A percentile compares a stretch with the other conserved stretches of the same genome.
Conservation (phyloP, 2,888 invertebrate genomes). For the Euzetes globulus region DNA sequence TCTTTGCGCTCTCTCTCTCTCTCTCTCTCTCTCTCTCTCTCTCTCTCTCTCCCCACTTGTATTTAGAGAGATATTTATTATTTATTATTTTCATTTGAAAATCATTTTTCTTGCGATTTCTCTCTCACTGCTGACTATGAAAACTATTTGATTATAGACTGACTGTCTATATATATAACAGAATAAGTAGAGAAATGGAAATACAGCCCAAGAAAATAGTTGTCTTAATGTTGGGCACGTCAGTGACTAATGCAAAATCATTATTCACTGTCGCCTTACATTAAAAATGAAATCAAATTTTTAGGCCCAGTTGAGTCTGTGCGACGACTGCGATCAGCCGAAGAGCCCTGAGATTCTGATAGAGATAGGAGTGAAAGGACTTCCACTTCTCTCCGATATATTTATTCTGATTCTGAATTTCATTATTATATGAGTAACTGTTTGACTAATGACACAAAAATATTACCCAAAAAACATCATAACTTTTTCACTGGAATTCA, state of each 20-base stretch:
- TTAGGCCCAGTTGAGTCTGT: not conserved
- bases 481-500: no score
- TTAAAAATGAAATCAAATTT: not conserved
- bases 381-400: no score
- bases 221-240: constrained; percentile 10
- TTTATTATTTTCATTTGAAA: not conserved
- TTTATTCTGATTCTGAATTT: no score
- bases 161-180: not conserved
- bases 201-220: not conserved
- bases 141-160: not conserved
- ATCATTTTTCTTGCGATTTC: not conserved
- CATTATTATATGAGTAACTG: no score
- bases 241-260: constrained; percentile 15
- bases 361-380: not conserved
- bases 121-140: not conserved
- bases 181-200: not conserved
- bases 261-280: constrained; percentile 1
- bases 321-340: not conserved
- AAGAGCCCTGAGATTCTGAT: not conserved
- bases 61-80: not conserved
- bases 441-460: no score
- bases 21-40: not conserved
- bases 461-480: no score
- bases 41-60: not conserved
- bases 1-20: constrained; percentile 6